Evolutionary conservation across 2,888 invertebrate species (phyloP), one percentile per base, ranked within the genome.

Genomic region (Apoda limacodes): DNA sequence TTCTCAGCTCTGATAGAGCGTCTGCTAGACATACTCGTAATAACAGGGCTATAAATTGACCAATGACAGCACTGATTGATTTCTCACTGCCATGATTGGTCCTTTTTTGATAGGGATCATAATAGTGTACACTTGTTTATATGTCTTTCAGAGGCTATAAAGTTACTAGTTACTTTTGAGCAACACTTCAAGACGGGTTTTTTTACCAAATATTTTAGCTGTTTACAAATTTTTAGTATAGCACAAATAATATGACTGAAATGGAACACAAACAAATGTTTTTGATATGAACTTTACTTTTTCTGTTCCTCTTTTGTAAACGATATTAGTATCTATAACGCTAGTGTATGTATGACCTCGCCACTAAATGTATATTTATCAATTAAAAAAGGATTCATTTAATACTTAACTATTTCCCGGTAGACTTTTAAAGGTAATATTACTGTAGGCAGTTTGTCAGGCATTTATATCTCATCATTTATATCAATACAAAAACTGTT

Each of bases 171-270:
- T 52, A 60, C 71, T 71, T 74, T 78, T 78, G 78, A 78, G 78
- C 78, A 74, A 78, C 78, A 78, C 72, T 75, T 78, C 78, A 78
- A 74, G 70, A 66, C 65, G 50, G 60, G 71, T 72, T 63, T 64
- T 63, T 70, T 71, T 57, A 55, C 51, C 59, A 56, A 50, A 51
- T 51, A 52, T 45, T 50, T 63, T 63, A 58, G 69, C 70, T 65
- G 60, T 61, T 65, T 64, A 65, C 63, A 63, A 66, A 17, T 17
- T 6, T 17, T 6, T 71, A 69, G 65, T 60, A 56, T 64, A 74
- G 78, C 78, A 76, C 76, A 75, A 78, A 78, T 65, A 66, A 68
- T 62, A 68, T 58, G 78, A 78, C 78, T 78, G 78, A 78, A 62
- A 74, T 55, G 78, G 78, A 78, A 78, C 78, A 75, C 78, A 78